A percentile compares a stretch with the other conserved stretches of the same genome.
These are phyloP conservation scores for Leptinotarsa defecta DNA, from an alignment of 1,140 invertebrate genomes.

Conservation along the genomic window DNA sequence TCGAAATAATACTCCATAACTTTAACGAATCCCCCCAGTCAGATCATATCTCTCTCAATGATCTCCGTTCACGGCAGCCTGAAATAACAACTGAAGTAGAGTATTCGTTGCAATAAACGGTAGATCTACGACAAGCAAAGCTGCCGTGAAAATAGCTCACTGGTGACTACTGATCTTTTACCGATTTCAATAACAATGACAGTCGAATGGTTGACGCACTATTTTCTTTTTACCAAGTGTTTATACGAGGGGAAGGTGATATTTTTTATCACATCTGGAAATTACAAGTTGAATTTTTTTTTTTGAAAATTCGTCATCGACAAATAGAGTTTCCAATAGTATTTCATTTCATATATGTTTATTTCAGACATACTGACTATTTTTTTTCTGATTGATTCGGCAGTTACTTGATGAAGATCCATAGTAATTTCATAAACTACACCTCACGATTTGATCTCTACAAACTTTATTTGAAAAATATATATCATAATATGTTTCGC, in stretches of 20 bases:
- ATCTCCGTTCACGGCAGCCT: conserved; percentile 16
- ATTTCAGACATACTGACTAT: too few relatives aligned
- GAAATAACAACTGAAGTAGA: conserved; percentile 18
- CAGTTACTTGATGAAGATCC: too few relatives aligned
- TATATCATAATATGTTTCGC: too few relatives aligned
- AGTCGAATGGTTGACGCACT: background rate
- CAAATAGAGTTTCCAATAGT: too few relatives aligned
- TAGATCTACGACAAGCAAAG: conserved; percentile 14
- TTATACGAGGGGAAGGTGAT: background rate
- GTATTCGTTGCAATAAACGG: background rate
- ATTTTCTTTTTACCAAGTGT: background rate
- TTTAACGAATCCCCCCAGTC: background rate
- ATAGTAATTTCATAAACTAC: too few relatives aligned
- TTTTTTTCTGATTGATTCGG: too few relatives aligned
- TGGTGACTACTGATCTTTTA: conserved; percentile 16
- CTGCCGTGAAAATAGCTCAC: conserved; percentile 11
- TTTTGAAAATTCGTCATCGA: too few relatives aligned
- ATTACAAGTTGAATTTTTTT: too few relatives aligned
- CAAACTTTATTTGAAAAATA: too few relatives aligned
- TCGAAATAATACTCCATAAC: conserved; percentile 1
- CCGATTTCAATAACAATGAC: conserved; percentile 17
- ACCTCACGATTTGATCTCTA: too few relatives aligned
- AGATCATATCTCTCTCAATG: background rate
- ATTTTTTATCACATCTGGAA: too few relatives aligned
- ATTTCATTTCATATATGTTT: too few relatives aligned